phyloP scores from a whole-genome alignment of 2,888 invertebrate species.

The Melanargia galathea region DNA sequence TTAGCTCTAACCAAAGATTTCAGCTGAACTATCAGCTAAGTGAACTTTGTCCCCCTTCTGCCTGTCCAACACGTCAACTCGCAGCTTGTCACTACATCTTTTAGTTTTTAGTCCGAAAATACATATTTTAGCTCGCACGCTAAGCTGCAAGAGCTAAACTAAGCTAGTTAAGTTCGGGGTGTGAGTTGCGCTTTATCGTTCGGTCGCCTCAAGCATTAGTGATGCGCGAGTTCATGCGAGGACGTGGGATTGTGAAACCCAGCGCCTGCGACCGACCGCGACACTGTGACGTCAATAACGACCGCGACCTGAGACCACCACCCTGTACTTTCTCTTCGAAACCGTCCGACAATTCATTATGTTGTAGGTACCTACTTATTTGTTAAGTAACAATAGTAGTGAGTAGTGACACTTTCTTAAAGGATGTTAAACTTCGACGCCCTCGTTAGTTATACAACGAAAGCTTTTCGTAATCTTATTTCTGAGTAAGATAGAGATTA shows the following conservation, averaged over 20 bases:
- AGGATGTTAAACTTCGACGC: not conserved
- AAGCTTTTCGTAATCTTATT: not conserved
- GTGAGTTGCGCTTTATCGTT: not conserved
- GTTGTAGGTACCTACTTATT: not conserved
- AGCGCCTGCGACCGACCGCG: slow-evolving; percentile 42
- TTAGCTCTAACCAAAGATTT: too few relatives aligned
- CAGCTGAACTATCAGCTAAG: too few relatives aligned
- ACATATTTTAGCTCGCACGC: too few relatives aligned
- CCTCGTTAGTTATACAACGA: not conserved
- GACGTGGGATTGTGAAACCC: slow-evolving; percentile 55
- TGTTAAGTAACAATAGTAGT: not conserved
- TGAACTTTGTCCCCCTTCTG: too few relatives aligned
- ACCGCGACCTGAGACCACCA: slow-evolving; percentile 42
- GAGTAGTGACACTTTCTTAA: not conserved
- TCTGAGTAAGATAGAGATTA: too few relatives aligned
- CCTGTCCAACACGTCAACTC: too few relatives aligned
- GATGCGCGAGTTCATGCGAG: slow-evolving; percentile 45
- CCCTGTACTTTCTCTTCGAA: slow-evolving; percentile 63
- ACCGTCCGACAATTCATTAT: not conserved
- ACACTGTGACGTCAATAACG: slow-evolving; percentile 70
- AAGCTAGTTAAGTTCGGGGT: too few relatives aligned
- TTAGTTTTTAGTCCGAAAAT: too few relatives aligned
- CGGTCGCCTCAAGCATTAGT: slow-evolving; percentile 33
- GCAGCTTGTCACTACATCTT: too few relatives aligned
- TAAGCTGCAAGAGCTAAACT: too few relatives aligned